These are phyloP conservation scores for Macrotis lagotis DNA, from an alignment of 2,113 vertebrate species.

Conservation along the genomic window DNA sequence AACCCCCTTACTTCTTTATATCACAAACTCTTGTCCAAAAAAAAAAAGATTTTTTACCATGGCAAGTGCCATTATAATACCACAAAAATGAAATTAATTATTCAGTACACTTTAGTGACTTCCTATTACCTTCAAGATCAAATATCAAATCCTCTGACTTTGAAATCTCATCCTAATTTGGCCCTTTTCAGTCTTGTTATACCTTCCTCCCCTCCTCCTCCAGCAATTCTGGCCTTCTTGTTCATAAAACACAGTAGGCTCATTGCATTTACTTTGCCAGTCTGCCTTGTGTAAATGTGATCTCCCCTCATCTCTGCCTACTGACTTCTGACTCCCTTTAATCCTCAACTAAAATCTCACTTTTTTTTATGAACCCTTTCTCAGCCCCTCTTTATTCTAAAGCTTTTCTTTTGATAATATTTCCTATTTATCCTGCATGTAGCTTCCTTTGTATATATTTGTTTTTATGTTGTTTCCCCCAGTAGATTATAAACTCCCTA, in stretches of 20 bases:
- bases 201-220: not conserved
- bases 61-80: not conserved
- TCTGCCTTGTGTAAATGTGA: not conserved
- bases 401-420: not conserved
- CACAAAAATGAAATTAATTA: not conserved
- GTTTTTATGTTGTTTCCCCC: not conserved
- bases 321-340: not conserved
- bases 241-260: not conserved
- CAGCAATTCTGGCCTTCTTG: not conserved
- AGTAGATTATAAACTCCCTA: not conserved
- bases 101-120: not conserved
- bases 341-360: not conserved
- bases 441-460: not conserved
- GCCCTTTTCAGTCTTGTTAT: not conserved
- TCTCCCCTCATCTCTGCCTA: not conserved
- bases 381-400: not conserved
- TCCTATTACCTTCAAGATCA: not conserved
- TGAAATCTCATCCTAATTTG: not conserved
- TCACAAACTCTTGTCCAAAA: not conserved
- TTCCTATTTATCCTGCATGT: not conserved
- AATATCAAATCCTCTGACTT: not conserved
- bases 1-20: not conserved
- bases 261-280: not conserved
- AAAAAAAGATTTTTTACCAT: not conserved
- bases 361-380: not conserved